Base-by-base conservation (phyloP, 64 coral and sea anemone genomes). In the Actinia tenebrosa region DNA sequence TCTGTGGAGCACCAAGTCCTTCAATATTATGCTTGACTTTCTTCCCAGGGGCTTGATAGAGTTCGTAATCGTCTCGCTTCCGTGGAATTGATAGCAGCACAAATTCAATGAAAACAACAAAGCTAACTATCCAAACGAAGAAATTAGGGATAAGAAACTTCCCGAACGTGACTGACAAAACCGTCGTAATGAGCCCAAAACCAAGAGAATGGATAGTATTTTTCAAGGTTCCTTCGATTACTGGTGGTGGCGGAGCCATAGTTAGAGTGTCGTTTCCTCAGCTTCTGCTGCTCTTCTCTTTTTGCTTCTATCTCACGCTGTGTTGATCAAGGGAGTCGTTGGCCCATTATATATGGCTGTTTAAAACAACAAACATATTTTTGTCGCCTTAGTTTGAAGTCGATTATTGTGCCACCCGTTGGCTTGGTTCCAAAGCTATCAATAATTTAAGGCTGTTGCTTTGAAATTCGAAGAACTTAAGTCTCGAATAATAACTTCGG, bases 141-240 rank as follows among this genome's bases (percentile, higher is more conserved):
- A 85, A 85, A 16, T 85, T 85, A 0, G 83, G 55, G 19, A 64
- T 43, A 0, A 83, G 16, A 15, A 83, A 7, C 42, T 75, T 85
- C 16, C 83, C 83, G 13, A 85, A 85, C 15, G 53, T 85, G 45
- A 85, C 15, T 3, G 83, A 17, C 22, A 85, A 45, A 6, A 85
- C 83, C 14, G 83, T 64, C 18, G 83, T 61, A 20, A 85, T 85
- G 7, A 61, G 19, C 16, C 83, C 83, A 85, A 85, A 85, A 43
- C 83, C 83, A 19, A 85, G 45, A 7, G 83, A 85, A 42, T 85
- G 62, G 60, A 85, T 85, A 2, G 56, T 85, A 15, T 19, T 27
- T 60, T 85, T 85, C 13, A 85, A 45, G n/a, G 83, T 22, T 26
- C 83, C 83, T 85, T 85, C 83, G 16, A 85, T 85, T 14, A 54